Base-by-base conservation (phyloP, 2,113 vertebrate genomes). In the zebrafish (Danio rerio) region DNA sequence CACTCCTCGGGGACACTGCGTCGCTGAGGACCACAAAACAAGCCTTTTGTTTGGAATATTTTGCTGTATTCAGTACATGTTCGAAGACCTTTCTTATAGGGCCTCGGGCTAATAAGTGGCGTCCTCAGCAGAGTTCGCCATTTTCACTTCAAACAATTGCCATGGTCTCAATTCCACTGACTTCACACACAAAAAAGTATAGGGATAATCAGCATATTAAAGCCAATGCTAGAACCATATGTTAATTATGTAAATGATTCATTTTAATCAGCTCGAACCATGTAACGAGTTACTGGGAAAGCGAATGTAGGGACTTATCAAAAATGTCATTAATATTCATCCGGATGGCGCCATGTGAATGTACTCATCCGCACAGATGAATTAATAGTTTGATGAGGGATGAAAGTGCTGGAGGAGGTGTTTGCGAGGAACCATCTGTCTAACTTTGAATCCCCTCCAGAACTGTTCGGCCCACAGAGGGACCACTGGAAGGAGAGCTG, bases 161-260 rank as follows among this genome's bases (percentile, higher is more conserved):
- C 93, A 93, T 92, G 92, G 93, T 95, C 94, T 95, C 93, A 94
- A 94, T 95, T 93, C 94, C 95, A 93, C 93, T 94, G 94, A 96
- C 94, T 95, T 92, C 82, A 94, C 92, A 96, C 94, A 94, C 1
- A 94, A 66, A 40, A 80, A 94, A 95, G 93, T 94, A 94, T 90
- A 88, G 91, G 95, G 93, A 94, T 96, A 95, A 96, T 97, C 95
- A 96, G 96, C 95, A 96, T 95, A 96, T 96, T 96, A 97, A 96
- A 96, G 94, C 89, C 94, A 95, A 95, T 93, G 94, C 94, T 95
- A 93, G 94, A 96, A 96, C 96, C 96, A 96, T 97, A 96, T 97
- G 96, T 96, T 96, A 97, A 97, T 97, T 96, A 97, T 98, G 96
- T 96, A 96, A 98, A 98, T 97, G 95, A 96, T 96, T 96, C 94